Evolutionary conservation across 2,888 invertebrate species (phyloP), one percentile per base, ranked within the genome.

Genomic region (Aspidiotus destructor): DNA sequence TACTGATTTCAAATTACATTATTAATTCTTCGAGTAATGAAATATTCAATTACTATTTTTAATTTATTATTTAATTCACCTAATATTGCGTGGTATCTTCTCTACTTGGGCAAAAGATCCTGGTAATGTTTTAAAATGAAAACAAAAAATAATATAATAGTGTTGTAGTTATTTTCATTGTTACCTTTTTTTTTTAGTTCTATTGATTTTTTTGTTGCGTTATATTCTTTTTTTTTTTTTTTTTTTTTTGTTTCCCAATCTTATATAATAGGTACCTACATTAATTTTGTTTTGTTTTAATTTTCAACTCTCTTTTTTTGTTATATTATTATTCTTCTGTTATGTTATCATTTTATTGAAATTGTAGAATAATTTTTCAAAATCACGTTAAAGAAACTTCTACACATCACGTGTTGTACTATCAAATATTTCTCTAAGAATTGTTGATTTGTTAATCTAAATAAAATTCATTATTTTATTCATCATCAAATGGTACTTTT

Each of bases 1-100:
- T 57, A 16, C 57, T n/a, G 17, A 57, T n/a, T 17, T 10, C 15
- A 10, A 15, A 57, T 28, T 28, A 28, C 28, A 16, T 15, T 16
- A 57, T n/a, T 57, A 41, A 61, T 28, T 28, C 58, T 28, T 58
- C 10, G 40, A 9, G 40, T 13, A 54, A 17, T 17, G 13, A 17
- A 8, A 16, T 13, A 41, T n/a, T 17, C 54, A 64, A 64, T 64
- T 64, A 64, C 57, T 64, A 64, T 64, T 64, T 55, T 64, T 64
- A 64, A 55, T 64, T 28, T 28, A 28, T 28, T 3, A 28, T 41
- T 60, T 60, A 60, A 42, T 60, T 60, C 52, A 41, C 60, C 41
- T 42, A 60, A n/a, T 15, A 41, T 9, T 40, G 11, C 9, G 11
- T 8, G 40, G 7, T 60, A 60, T 60, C 17, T 42, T 60, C 41